A percentile compares a stretch with the other conserved stretches of the same genome.
Conservation (phyloP, 2,888 invertebrate species). For the Malthinus flaveolus region DNA sequence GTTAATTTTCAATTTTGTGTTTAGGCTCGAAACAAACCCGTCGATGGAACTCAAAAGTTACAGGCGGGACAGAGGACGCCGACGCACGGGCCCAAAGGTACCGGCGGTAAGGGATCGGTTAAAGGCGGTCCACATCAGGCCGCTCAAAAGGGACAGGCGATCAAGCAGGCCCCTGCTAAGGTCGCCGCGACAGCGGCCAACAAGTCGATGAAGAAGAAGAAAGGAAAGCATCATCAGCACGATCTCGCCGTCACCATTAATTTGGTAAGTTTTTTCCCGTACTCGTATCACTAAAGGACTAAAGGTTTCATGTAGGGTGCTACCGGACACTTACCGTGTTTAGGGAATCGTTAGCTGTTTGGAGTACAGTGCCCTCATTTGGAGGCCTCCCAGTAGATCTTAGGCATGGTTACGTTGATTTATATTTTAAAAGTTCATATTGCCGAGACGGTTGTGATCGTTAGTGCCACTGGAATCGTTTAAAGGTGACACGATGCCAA, state of each 20-base stretch:
- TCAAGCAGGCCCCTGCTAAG: slow-evolving; percentile 66
- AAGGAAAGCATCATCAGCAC: slow-evolving; percentile 78
- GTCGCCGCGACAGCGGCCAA: slow-evolving; percentile 63
- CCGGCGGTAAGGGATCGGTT: slow-evolving; percentile 58
- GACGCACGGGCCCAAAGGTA: slow-evolving; percentile 60
- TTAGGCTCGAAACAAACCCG: slow-evolving; percentile 82
- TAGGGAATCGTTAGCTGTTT: too few species aligned
- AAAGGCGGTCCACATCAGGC: slow-evolving; percentile 71
- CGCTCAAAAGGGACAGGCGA: slow-evolving; percentile 72
- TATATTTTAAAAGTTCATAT: too few species aligned
- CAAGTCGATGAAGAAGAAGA: slow-evolving; percentile 72
- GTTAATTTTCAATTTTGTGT: slow-evolving; percentile 35
- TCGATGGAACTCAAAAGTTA: slow-evolving; percentile 75
- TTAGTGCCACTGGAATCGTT: too few species aligned
- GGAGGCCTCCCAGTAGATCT: too few species aligned
- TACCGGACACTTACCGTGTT: too few species aligned
- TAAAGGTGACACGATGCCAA: too few species aligned
- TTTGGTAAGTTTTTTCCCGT: slow-evolving; percentile 63
- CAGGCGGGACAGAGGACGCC: slow-evolving; percentile 68
- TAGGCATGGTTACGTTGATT: too few species aligned
- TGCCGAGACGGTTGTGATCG: too few species aligned
- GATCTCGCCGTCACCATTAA: slow-evolving; percentile 82
- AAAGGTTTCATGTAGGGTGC: too few species aligned
- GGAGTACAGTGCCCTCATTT: too few species aligned
- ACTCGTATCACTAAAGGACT: too few species aligned